phyloP scores from a whole-genome alignment of 1,140 invertebrate genomes.

The Elysia chlorotica region DNA sequence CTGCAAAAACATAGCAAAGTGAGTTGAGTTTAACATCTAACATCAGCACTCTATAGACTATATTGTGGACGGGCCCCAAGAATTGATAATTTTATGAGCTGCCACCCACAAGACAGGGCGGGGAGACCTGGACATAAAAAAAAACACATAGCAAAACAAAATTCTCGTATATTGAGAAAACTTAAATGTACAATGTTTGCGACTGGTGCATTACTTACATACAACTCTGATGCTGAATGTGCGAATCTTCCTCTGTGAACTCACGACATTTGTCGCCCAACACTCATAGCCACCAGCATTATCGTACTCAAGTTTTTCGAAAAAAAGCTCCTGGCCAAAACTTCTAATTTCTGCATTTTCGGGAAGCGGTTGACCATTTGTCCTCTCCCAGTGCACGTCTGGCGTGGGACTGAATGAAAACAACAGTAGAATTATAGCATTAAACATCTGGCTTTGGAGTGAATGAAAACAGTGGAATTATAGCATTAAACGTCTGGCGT shows the following conservation, averaged over 20 bases:
- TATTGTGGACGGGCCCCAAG: too few relatives aligned
- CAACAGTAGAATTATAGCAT: neutral
- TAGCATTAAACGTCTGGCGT: neutral
- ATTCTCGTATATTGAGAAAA: too few relatives aligned
- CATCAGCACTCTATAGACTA: too few relatives aligned
- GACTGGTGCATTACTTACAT: too few relatives aligned
- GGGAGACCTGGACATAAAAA: too few relatives aligned
- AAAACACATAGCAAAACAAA: too few relatives aligned
- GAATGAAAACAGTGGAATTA: too few relatives aligned
- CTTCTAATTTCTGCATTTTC: constrained; percentile 33
- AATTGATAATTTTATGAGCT: too few relatives aligned
- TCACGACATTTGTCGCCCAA: constrained; percentile 46
- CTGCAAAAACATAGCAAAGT: too few relatives aligned
- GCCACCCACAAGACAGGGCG: too few relatives aligned
- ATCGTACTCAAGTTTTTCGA: constrained; percentile 38
- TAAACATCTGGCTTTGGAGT: neutral
- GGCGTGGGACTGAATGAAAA: constrained; percentile 47
- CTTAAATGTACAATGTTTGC: too few relatives aligned
- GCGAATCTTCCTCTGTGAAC: constrained; percentile 31
- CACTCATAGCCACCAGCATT: constrained; percentile 56
- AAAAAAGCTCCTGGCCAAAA: constrained; percentile 51
- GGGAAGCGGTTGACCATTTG: constrained; percentile 28
- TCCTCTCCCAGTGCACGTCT: constrained; percentile 46
- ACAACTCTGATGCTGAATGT: constrained; percentile 42
- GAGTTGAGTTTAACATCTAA: too few relatives aligned